phyloP scores from a whole-genome alignment of 1,140 invertebrate genomes.

The Rhynchophorus ferrugineus region DNA sequence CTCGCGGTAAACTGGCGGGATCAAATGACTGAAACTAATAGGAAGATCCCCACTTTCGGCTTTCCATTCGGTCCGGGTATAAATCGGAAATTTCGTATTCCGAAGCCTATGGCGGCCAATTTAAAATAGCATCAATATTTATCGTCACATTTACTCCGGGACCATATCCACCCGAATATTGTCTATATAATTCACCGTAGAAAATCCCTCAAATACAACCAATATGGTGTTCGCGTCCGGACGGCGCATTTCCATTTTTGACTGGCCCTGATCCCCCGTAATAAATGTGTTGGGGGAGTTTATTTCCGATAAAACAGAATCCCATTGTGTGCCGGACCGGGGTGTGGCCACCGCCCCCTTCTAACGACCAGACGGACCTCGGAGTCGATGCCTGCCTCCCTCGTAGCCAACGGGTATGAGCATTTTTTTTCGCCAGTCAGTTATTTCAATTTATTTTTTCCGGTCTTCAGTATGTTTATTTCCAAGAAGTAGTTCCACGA shows the following conservation, averaged over 20 bases:
- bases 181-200: conserved; percentile 27
- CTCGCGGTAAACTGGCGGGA: no score
- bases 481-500: no score
- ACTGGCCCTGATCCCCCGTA: conserved; percentile 21
- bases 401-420: no score
- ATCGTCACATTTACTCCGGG: conserved; percentile 20
- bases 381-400: no score
- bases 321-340: conserved; percentile 26
- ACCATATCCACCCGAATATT: conserved; percentile 23
- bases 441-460: no score
- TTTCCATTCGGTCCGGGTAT: no score
- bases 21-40: no score
- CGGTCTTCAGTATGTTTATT: no score
- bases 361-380: not conserved
- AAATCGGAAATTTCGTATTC: conserved; percentile 4
- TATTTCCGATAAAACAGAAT: conserved; percentile 23
- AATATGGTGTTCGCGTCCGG: conserved; percentile 23
- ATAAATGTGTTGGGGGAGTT: conserved; percentile 26
- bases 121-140: conserved; percentile 20
- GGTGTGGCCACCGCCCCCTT: conserved; percentile 24
- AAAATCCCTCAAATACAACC: conserved; percentile 26
- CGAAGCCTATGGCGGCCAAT: conserved; percentile 17
- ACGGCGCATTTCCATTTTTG: conserved; percentile 23
- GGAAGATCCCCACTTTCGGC: no score
- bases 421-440: no score